These are phyloP conservation scores for Acronicta aceris DNA, from an alignment of 2,888 invertebrate genomes.

Conservation along the genomic window DNA sequence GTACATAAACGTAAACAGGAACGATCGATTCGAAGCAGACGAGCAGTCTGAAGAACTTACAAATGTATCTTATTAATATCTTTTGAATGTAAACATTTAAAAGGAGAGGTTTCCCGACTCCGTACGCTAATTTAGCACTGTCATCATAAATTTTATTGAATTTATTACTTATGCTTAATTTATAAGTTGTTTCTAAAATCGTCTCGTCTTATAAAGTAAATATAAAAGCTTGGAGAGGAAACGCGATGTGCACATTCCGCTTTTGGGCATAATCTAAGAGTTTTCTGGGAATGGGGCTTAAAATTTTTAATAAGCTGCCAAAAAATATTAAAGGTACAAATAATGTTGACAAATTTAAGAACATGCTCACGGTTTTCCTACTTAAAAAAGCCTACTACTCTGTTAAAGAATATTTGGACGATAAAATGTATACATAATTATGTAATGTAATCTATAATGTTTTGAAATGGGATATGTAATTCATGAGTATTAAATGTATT, in stretches of 20 bases:
- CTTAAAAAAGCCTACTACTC: no score
- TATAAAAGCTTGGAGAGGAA: neutral
- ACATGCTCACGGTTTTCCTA: no score
- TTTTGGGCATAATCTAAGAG: no score
- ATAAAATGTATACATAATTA: no score
- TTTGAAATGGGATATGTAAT: no score
- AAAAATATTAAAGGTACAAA: no score
- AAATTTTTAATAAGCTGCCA: no score
- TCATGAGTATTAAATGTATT: no score
- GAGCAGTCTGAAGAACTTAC: slow-evolving; percentile 62
- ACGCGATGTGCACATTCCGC: neutral
- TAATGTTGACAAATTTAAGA: no score
- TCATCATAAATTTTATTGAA: slow-evolving; percentile 35
- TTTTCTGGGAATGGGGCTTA: no score
- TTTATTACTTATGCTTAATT: slow-evolving; percentile 25
- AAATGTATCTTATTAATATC: slow-evolving; percentile 61
- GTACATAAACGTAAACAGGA: slow-evolving; percentile 58
- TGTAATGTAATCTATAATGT: no score
- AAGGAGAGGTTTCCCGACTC: slow-evolving; percentile 42
- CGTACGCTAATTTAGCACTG: slow-evolving; percentile 33
- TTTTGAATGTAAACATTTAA: slow-evolving; percentile 44
- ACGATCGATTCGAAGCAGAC: slow-evolving; percentile 39
- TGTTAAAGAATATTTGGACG: no score
- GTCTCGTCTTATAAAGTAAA: slow-evolving; percentile 4
- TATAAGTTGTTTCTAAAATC: slow-evolving; percentile 14